phyloP scores from a whole-genome alignment of 2,113 vertebrate species.

The Mystacornis crossleyi region DNA sequence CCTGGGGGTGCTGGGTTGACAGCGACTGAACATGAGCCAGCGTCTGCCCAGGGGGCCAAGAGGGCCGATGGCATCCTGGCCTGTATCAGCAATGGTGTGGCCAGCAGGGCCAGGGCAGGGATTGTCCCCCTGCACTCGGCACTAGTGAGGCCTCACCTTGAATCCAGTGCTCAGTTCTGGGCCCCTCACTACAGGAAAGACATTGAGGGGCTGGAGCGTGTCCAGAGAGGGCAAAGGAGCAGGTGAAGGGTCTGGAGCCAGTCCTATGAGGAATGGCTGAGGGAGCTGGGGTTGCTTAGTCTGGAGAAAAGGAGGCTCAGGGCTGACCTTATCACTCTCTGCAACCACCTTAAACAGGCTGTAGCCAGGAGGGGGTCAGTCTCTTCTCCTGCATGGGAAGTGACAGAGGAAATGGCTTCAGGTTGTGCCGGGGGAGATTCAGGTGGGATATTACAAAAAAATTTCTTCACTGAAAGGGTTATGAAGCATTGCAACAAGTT shows the following conservation, averaged over 20 bases:
- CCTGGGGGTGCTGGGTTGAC: not conserved
- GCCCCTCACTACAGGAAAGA: rapidly evolving
- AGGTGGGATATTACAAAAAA: not conserved
- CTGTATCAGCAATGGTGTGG: rapidly evolving
- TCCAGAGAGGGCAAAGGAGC: rapidly evolving
- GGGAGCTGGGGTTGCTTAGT: not conserved
- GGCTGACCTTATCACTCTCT: not conserved
- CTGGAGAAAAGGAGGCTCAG: not conserved
- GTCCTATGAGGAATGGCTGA: not conserved
- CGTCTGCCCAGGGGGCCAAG: rapidly evolving
- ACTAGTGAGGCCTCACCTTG: not conserved
- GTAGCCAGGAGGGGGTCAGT: not conserved
- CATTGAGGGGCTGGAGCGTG: rapidly evolving
- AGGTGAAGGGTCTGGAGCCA: not conserved
- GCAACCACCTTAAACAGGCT: not conserved
- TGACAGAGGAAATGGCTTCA: not conserved
- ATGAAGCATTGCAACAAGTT: not conserved
- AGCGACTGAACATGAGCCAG: not conserved
- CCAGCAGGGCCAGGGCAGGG: not conserved
- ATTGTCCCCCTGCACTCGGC: not conserved
- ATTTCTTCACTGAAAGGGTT: rapidly evolving
- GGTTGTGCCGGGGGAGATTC: not conserved
- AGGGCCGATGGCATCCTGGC: not conserved
- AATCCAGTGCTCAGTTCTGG: not conserved
- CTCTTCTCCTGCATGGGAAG: not conserved